phyloP scores from a whole-genome alignment of 2,113 vertebrate genomes.

The Nerophis lumbriciformis region DNA sequence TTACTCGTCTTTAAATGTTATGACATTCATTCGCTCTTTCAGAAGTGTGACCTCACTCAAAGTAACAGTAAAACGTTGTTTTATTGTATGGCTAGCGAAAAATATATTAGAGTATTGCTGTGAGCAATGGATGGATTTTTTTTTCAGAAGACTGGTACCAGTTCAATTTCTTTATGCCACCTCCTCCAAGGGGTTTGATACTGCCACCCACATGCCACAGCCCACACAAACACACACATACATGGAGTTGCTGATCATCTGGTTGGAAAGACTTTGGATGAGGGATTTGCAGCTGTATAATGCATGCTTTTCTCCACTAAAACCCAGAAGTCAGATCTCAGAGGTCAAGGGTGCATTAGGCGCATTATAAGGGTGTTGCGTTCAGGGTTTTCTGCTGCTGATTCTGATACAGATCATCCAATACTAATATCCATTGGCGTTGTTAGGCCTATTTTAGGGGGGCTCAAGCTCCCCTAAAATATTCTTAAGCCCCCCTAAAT shows the following conservation, averaged over 20 bases:
- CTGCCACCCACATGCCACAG: neutral
- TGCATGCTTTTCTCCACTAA: neutral
- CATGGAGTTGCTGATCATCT: neutral
- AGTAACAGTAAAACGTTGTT: neutral
- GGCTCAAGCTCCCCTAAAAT: no score
- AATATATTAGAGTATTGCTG: neutral
- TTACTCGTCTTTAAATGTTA: no score
- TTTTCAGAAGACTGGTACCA: neutral
- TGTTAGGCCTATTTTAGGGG: no score
- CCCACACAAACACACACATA: neutral
- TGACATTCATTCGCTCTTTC: no score
- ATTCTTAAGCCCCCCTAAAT: no score
- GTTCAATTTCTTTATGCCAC: neutral
- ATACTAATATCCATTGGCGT: no score
- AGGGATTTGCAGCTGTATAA: slow-evolving; percentile 24
- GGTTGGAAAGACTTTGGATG: neutral
- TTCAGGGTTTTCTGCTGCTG: no score
- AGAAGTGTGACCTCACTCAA: neutral
- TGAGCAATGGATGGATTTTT: neutral
- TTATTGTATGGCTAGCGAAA: no score
- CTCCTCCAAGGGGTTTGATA: slow-evolving; percentile 1
- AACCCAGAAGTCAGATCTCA: slow-evolving; percentile 5
- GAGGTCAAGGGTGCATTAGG: slow-evolving; percentile 13
- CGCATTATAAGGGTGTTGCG: slow-evolving; percentile 6
- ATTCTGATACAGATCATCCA: no score